These are phyloP conservation scores for Myopa testacea DNA, from an alignment of 2,888 invertebrate genomes.

Conservation along the genomic window DNA sequence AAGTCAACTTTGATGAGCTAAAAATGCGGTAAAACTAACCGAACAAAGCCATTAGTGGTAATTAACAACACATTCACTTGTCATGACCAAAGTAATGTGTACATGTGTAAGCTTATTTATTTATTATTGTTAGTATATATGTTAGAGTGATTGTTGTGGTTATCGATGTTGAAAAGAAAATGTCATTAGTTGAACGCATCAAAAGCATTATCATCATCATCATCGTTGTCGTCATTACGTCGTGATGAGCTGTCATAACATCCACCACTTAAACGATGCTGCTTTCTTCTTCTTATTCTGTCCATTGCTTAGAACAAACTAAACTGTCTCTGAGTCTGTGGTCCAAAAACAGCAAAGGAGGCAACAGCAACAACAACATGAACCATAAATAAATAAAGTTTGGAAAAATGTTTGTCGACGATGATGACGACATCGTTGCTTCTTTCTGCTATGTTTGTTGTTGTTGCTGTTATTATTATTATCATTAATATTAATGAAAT, in stretches of 20 bases:
- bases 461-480: constrained; percentile 28
- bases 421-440: too few relatives aligned
- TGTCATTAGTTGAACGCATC: constrained; percentile 40
- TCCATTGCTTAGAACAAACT: neutral
- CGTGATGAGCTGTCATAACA: constrained; percentile 21
- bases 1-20: too few relatives aligned
- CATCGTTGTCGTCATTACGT: constrained; percentile 12
- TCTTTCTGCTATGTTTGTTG: neutral
- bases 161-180: constrained; percentile 28
- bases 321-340: neutral
- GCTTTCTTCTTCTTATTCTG: neutral
- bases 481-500: constrained; percentile 29
- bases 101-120: neutral
- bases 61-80: neutral
- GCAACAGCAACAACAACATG: neutral
- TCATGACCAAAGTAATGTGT: neutral
- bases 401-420: neutral
- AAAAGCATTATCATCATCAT: constrained; percentile 33
- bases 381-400: constrained; percentile 9
- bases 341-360: neutral
- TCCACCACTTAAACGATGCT: neutral
- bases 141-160: neutral
- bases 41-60: neutral
- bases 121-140: neutral
- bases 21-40: neutral